Evolutionary conservation across 2,888 invertebrate species (phyloP).

Genomic region (Pantelozetes paolii): DNA sequence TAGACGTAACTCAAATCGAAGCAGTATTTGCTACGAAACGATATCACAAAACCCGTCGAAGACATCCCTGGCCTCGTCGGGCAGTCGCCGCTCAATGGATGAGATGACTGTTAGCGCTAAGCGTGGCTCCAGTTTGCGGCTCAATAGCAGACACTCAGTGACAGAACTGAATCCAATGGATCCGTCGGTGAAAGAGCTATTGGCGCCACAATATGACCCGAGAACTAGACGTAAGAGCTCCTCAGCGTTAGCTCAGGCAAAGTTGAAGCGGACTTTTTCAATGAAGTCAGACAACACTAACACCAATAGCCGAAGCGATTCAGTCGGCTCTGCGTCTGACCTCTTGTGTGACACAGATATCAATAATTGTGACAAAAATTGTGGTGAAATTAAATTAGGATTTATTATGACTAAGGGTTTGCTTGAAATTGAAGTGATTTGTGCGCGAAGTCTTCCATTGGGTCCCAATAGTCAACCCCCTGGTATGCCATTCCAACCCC

Average conservation of each 20-base stretch:
- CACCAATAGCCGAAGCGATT: constrained; percentile 2
- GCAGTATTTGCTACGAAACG: neutral
- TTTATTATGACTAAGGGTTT: constrained; percentile 85
- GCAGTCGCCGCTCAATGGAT: constrained; percentile 37
- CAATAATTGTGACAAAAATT: neutral
- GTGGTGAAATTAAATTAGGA: constrained; percentile 75
- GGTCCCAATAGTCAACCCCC: constrained; percentile 67
- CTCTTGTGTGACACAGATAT: constrained; percentile 16
- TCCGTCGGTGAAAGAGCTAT: neutral
- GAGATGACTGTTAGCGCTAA: neutral
- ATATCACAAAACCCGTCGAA: constrained; percentile 20
- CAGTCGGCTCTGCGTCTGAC: constrained; percentile 17
- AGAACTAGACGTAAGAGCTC: constrained; percentile 39
- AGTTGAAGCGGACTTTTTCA: constrained; percentile 22
- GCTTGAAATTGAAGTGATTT: constrained; percentile 78
- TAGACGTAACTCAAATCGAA: constrained; percentile 40
- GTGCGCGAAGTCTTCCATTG: constrained; percentile 65
- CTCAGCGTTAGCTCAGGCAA: constrained; percentile 34
- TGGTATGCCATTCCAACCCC: constrained; percentile 52
- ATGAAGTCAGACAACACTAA: constrained; percentile 27
- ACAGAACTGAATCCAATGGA: constrained; percentile 33
- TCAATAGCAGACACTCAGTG: constrained; percentile 37
- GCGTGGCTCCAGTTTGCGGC: constrained; percentile 27
- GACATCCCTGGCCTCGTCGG: constrained; percentile 27
- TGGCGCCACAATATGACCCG: constrained; percentile 18